Conservation (phyloP, 2,113 vertebrate species). For the Dasyurus viverrinus region DNA sequence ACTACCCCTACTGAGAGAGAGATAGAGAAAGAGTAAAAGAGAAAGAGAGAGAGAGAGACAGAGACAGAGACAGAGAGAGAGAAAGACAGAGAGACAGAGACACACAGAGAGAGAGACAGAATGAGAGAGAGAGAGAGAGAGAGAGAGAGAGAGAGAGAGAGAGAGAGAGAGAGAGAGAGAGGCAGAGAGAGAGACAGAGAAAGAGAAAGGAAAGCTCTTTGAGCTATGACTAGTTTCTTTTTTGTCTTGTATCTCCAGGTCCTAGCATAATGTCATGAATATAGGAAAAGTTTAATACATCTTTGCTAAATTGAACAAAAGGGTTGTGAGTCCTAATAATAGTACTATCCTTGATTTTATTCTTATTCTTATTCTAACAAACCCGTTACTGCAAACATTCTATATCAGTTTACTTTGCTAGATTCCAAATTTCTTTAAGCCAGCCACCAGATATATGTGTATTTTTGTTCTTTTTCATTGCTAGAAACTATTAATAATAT, state of each 20-base stretch:
- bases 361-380: neutral
- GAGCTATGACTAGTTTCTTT: neutral
- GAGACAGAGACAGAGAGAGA: too few species aligned
- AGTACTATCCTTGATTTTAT: neutral
- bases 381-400: neutral
- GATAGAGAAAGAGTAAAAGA: too few species aligned
- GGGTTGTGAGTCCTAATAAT: neutral
- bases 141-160: too few species aligned
- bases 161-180: too few species aligned
- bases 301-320: neutral
- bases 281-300: neutral
- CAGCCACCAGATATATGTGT: neutral
- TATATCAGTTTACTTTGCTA: neutral
- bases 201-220: neutral
- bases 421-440: neutral
- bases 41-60: too few species aligned
- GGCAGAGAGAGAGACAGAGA: too few species aligned
- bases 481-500: neutral
- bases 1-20: neutral
- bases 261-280: neutral
- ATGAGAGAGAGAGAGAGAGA: too few species aligned
- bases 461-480: neutral
- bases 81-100: too few species aligned
- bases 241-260: neutral
- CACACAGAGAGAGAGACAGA: too few species aligned